Evolutionary conservation across 2,113 vertebrate genomes (phyloP), one percentile per base, ranked within the genome.

Genomic region (Anolis carolinensis): DNA sequence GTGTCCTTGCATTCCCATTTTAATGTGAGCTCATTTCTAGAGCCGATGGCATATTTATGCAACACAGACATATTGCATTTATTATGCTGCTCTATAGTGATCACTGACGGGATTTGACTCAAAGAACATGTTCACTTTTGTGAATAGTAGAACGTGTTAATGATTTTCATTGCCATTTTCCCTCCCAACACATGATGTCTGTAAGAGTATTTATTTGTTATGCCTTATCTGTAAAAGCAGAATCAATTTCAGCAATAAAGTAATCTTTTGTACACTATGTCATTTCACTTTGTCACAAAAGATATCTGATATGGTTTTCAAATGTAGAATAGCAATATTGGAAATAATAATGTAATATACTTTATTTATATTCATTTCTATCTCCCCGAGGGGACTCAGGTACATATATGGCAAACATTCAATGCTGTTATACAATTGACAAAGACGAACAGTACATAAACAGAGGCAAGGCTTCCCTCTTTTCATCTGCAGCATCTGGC

Each of bases 131-230:
- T 23, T 68, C 18, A 59, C 16, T 79, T 80, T 85, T 80, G 8
- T 84, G 78, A 92, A 50, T 48, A 14, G 3, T 86, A 39, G 88
- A 52, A 59, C 1, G 52, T 23, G 81, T 75, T 8, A 44, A 0
- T 9, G n/a, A 3, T 23, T 23, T 82, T 83, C 72, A 81, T 34
- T 79, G 84, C 86, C 25, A 55, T 14, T 36, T 32, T 11, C 70
- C 90, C 78, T 62, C 84, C 25, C 83, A 91, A 30, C 0, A 0
- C 36, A 85, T 48, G 79, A 77, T 44, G 20, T 86, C 88, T 91
- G 82, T 71, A 89, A 83, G 82, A 89, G 27, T 25, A 25, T 82
- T 89, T 85, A 86, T 85, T 90, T 85, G 30, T 91, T 89, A 74
- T n/a, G 8, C 88, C 52, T 80, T 71, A 0, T 27, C 39, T 77